Base-by-base conservation (phyloP, 2,888 invertebrate species). In the Cryptus viduatorius region DNA sequence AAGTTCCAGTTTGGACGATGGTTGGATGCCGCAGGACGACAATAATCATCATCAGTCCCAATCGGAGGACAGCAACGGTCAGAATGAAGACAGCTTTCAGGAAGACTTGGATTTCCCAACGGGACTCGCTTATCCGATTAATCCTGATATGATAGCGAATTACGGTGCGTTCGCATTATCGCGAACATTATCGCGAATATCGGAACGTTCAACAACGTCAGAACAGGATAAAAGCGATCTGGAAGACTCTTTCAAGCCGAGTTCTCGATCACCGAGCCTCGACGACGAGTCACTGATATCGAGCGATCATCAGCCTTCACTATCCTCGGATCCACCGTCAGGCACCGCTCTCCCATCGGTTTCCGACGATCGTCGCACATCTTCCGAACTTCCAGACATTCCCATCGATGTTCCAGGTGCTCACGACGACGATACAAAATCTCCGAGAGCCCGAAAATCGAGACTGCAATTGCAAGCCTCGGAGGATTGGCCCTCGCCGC, bases 171-270 rank as follows among this genome's bases (percentile, higher is more conserved):
- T 97, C 93, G 96, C 96, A 0, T 91, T 96, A 29, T 96, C 96
- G 0, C 95, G 98, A 61, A 98, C 98, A 0, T 94, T 98, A 42
- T 98, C 98, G 0, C 95, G 98, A 85, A 98, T 98, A 91, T 98
- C 98, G 0, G 98, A 98, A 94, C 95, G 98, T 61, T 98, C 98
- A 87, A 98, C 98, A 10, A 97, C 97, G 12, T 98, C 98, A 0
- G 98, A 98, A 92, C 98, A 98, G 93, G 95, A 95, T 83, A 97
- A 97, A 2, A 97, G 97, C 90, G 96, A 97, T 84, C 96, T 97
- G 90, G 97, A 97, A 92, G 97, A 98, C 94, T 97, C 97, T 0
- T 97, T 97, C 44, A 98, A 97, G 93, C 97, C 97, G 3, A 97
- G 97, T 85, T 97, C 97, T 1, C 96, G 97, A 84, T 97, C 97